Evolutionary conservation across 1,140 invertebrate species (phyloP), one percentile per base, ranked within the genome.

Genomic region (Alviniconcha marisindica): DNA sequence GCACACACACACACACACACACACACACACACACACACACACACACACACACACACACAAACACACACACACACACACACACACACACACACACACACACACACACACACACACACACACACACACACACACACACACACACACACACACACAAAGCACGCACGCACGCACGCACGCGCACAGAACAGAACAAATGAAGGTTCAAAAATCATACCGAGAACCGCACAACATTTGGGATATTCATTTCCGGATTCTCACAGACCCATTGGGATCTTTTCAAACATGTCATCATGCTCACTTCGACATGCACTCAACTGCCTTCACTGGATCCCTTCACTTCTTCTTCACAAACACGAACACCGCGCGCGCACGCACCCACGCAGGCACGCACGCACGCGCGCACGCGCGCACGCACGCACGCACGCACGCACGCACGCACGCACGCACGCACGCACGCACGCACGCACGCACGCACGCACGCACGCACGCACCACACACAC

Each of bases 391-490:
- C 44, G 38, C 74, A 83, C 63, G 24, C 81, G 73, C 63, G n/a
- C 76, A 56, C 76, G 0, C 76, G 73, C 76, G 38, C 76, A 83
- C 63, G 38, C 66, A 78, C 63, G 24, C 76, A 78, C 66, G 42
- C 76, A 77, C 76, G 38, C 80, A 78, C 74, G 54, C 81, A 79
- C 76, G 38, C 74, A 83, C 81, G 31, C 80, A 78, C 74, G 31
- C 80, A 82, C 74, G 28, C 83, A 84, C 77, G 21, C 83, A 84
- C 77, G 28, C 83, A 84, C 66, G 31, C 83, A 84, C 77, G n/a
- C 82, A 83, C 77, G 18, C 82, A 83, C 77, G n/a, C 83, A 84
- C 77, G 14, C 83, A 81, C 77, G 14, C 83, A 81, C 77, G 14
- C 83, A 81, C 77, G 28, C 83, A 81, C 63, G 12, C 66, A 38